Evolutionary conservation across 2,113 vertebrate species (phyloP), one percentile per base, ranked within the genome.

Genomic region (Crypturellus undulatus): DNA sequence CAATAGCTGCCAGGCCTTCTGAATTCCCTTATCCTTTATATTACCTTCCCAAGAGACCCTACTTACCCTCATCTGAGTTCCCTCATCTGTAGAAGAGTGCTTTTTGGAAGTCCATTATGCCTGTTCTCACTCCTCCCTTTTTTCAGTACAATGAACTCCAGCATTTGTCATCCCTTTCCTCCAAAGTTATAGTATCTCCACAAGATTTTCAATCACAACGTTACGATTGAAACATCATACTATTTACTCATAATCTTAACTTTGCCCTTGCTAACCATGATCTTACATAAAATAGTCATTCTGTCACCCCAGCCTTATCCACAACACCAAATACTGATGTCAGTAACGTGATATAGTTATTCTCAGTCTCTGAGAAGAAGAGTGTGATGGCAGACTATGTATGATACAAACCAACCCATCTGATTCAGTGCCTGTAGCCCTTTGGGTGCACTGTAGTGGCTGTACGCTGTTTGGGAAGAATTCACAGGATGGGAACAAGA

Each of bases 51-150:
- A 43, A 89, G 91, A 52, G 95, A 86, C 32, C 12, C 28, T 84
- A 51, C 92, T 94, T 93, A 86, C 69, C 65, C 52, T 56, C 16
- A 32, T 32, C 54, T 56, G 54, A 71, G 86, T 92, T 95, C 69
- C 56, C 52, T 90, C 69, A 93, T 77, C 65, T 87, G 86, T 92
- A 90, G 83, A 81, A 81, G 65, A 93, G 88, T 86, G 80, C 30
- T 78, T 93, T 95, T 93, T 87, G 94, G 77, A 94, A 96, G 89
- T 94, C 89, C 91, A 87, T 96, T 96, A 94, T 94, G 91, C 92
- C 87, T 86, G 56, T 92, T 95, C 69, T 91, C 13, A 43, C 79
- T 85, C 51, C 64, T 90, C 58, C 77, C 64, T 94, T 28, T 81
- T 89, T 77, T 93, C 77, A 36, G 25, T 24, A 47, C 30, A 65